These are phyloP conservation scores for Eidolon dupreanum DNA, from an alignment of 2,797 vertebrate genomes.

Conservation along the genomic window DNA sequence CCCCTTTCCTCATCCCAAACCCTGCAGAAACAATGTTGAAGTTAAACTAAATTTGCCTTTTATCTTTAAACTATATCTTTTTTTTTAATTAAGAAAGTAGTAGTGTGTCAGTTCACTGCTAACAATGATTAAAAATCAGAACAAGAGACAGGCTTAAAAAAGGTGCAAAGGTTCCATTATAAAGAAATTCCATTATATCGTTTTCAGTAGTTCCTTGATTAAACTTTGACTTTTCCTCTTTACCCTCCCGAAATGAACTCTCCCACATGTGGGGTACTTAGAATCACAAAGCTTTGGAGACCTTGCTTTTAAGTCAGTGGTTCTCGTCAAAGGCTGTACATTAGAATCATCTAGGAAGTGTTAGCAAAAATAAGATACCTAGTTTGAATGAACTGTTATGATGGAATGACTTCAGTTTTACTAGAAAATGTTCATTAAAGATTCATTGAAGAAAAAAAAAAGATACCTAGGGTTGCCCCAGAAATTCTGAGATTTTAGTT, in stretches of 20 bases:
- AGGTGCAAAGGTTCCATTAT: background rate
- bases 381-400: no score
- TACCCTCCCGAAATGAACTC: background rate
- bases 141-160: background rate
- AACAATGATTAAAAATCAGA: background rate
- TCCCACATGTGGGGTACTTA: background rate
- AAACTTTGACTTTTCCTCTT: background rate
- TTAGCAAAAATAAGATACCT: background rate
- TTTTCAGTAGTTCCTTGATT: background rate
- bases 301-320: background rate
- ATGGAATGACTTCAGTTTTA: no score
- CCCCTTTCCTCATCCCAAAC: background rate
- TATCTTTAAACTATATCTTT: background rate
- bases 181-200: background rate
- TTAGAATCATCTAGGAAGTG: background rate
- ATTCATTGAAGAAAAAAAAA: no score
- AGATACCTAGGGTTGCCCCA: background rate
- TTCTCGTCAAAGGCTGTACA: background rate
- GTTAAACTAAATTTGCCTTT: background rate
- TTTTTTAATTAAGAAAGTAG: background rate
- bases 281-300: background rate
- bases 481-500: background rate
- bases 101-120: background rate
- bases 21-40: background rate
- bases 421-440: no score